Base-by-base conservation (phyloP, 2,797 vertebrate species). In the Nyctibius grandis region DNA sequence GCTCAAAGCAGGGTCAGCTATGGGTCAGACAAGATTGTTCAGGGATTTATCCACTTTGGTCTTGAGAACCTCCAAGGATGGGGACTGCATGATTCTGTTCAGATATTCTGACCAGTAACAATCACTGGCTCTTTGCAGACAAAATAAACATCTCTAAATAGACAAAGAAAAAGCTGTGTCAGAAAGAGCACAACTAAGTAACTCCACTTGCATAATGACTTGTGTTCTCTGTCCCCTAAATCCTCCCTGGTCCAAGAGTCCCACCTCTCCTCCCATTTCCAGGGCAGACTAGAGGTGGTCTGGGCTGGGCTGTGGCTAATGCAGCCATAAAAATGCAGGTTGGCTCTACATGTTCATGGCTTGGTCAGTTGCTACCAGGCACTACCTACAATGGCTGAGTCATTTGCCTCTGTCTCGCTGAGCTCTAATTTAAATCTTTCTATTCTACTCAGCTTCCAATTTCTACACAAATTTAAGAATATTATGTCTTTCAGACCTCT, bases 401-500 rank as follows among this genome's bases (percentile, higher is more conserved):
- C 28, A 56, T 77, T 76, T 36, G 5, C 20, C 16, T 87, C 44
- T 51, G 23, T 63, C 67, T 84, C 73, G 47, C 26, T 40, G 28
- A 81, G 50, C 63, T 88, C 22, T 94, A 79, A 94, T 91, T 79
- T 54, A 51, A 54, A 38, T 12, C 51, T 73, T 82, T 87, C 36
- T 90, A 48, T 95, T 95, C 93, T 69, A 42, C 77, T 79, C 80
- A 91, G 63, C 25, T 91, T 47, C 57, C 45, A 88, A 1, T 86
- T 93, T 93, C 69, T 68, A 16, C 47, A 54, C 57, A 81, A 19
- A 23, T 42, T 86, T 8, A 72, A 38, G 31, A 93, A 73, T 31
- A 81, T 47, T 89, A 56, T 59, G 44, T 22, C 42, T 87, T 91
- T 88, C 59, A 90, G 61, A 82, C 6, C 25, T 67, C 67, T 68